Evolutionary conservation across 2,113 vertebrate species (phyloP).

Genomic region (Syrmaticus mikado): DNA sequence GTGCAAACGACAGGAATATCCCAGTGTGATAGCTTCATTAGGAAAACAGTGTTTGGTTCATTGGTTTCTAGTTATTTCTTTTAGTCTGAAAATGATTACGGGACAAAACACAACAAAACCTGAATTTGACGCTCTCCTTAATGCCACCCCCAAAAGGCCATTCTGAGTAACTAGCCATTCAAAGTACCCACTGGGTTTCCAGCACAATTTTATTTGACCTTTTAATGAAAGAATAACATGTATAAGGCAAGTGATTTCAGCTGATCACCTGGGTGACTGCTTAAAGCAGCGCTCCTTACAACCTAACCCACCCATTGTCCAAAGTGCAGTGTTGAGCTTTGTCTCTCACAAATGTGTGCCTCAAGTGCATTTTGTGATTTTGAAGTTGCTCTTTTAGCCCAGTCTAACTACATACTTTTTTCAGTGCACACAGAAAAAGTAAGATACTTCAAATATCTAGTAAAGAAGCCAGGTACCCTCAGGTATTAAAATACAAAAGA

Average conservation of each 20-base stretch:
- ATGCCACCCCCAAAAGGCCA: background rate
- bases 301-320: background rate
- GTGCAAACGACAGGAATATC: background rate
- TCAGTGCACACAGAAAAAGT: background rate
- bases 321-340: background rate
- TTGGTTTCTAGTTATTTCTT: background rate
- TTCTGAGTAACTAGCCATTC: conserved; percentile 43
- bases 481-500: background rate
- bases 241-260: conserved; percentile 32
- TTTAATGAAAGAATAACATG: conserved; percentile 42
- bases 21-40: background rate
- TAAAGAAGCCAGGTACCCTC: background rate
- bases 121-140: background rate
- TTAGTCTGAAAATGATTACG: background rate
- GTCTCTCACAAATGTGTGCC: background rate
- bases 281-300: conserved; percentile 18
- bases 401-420: background rate
- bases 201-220: conserved; percentile 69
- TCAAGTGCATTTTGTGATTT: background rate
- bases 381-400: background rate
- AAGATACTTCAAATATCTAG: background rate
- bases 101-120: conserved; percentile 13
- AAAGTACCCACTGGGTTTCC: conserved; percentile 34
- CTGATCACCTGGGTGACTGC: background rate
- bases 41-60: background rate